A percentile compares a stretch with the other conserved stretches of the same genome.
These are phyloP conservation scores for Ornithoptera alexandrae DNA, from an alignment of 2,888 invertebrate genomes.

Conservation along the genomic window DNA sequence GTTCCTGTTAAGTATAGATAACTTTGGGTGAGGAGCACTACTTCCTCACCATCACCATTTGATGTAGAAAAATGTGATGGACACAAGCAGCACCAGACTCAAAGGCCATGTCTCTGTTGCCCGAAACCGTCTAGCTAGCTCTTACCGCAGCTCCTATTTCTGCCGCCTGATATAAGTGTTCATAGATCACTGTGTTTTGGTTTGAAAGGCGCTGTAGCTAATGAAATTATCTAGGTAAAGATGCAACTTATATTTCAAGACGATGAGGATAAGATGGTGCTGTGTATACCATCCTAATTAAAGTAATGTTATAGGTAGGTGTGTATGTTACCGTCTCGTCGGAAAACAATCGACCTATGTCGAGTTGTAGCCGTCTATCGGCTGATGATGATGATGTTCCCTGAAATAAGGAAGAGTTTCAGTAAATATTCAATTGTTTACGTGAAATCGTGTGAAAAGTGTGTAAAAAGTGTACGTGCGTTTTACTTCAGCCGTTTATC, in stretches of 20 bases:
- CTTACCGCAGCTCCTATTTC: too few relatives aligned
- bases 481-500: conserved; percentile 20
- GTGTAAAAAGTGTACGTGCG: not conserved
- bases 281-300: too few relatives aligned
- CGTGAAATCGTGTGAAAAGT: not conserved
- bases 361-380: not conserved
- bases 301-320: not conserved
- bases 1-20: too few relatives aligned
- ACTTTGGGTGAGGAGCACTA: too few relatives aligned
- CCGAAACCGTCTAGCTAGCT: too few relatives aligned
- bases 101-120: too few relatives aligned
- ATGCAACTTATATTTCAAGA: not conserved
- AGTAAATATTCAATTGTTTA: not conserved
- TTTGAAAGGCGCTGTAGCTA: not conserved
- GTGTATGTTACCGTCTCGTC: not conserved
- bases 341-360: not conserved
- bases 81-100: too few relatives aligned
- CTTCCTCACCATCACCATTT: too few relatives aligned
- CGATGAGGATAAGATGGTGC: too few relatives aligned
- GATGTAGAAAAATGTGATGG: too few relatives aligned
- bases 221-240: not conserved
- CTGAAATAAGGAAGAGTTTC: not conserved
- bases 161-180: not conserved
- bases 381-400: too few relatives aligned
- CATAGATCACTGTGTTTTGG: not conserved